A percentile compares a stretch with the other conserved stretches of the same genome.
Evolutionary conservation across 2,113 vertebrate genomes (phyloP).

Genomic region (Brachirus orientalis): DNA sequence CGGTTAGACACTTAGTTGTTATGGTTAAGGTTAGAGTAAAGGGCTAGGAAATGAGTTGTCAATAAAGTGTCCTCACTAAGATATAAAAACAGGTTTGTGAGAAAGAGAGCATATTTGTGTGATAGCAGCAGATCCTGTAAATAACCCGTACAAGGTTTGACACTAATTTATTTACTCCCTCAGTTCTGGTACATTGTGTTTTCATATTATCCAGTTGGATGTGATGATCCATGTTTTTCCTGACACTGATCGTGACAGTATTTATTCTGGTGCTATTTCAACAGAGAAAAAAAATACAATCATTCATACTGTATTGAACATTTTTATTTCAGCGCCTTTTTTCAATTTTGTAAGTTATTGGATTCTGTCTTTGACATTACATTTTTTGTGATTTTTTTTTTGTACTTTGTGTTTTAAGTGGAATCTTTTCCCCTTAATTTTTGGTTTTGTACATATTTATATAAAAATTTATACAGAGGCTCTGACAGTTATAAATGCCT

Average conservation of each 20-base stretch:
- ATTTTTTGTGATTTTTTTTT: constrained; percentile 61
- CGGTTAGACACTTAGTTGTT: too few relatives aligned
- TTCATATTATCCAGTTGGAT: constrained; percentile 65
- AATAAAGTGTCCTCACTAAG: too few relatives aligned
- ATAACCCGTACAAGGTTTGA: constrained; percentile 76
- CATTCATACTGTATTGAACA: constrained; percentile 74
- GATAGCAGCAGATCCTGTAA: constrained; percentile 74
- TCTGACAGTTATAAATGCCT: constrained; percentile 76
- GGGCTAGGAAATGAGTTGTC: too few relatives aligned
- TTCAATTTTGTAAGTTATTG: constrained; percentile 82
- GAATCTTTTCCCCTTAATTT: constrained; percentile 45
- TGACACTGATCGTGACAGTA: constrained; percentile 34
- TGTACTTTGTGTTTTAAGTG: constrained; percentile 77
- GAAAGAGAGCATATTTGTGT: constrained; percentile 2
- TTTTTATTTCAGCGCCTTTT: constrained; percentile 55
- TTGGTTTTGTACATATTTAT: constrained; percentile 84
- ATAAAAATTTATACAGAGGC: constrained; percentile 79
- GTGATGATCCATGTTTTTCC: constrained; percentile 39
- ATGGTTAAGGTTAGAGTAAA: too few relatives aligned
- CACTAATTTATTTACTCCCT: constrained; percentile 83
- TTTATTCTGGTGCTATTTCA: constrained; percentile 82
- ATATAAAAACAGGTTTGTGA: background rate
- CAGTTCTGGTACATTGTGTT: constrained; percentile 63
- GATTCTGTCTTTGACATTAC: constrained; percentile 72
- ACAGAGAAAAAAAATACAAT: constrained; percentile 49